Base-by-base conservation (phyloP, 2,888 invertebrate species). In the Melanchra persicariae region DNA sequence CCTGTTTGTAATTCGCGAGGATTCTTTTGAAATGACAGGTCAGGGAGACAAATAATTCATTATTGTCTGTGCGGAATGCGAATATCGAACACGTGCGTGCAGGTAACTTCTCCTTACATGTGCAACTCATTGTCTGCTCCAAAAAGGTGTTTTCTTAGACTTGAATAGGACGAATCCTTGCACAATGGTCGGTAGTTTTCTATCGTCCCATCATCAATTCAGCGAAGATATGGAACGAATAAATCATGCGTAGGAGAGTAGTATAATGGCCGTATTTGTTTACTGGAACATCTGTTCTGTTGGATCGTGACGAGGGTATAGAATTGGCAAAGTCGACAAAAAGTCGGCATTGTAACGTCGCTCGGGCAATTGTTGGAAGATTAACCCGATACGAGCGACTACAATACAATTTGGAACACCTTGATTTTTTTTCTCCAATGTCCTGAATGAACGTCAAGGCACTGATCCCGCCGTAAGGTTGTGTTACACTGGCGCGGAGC, bases 11-110 rank as follows among this genome's bases (percentile, higher is more conserved):
- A 77, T 63, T 60, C 70, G 75, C 87, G 87, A 81, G 87, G 89
- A 90, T 88, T 86, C 84, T 88, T 90, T 92, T 89, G 67, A 77
- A 84, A 82, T 85, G 86, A 87, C 88, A 84, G 85, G 83, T 86
- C 75, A 60, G 69, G 70, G 77, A 87, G 77, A 74, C 59, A 86
- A 84, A 85, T 81, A 83, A 84, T 84, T 89, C 89, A 89, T 90
- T 89, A 90, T 90, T 91, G 88, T 90, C 86, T 85, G 89, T 77
- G 80, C 77, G 83, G 91, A 93, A 93, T 92, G 93, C 91, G 93
- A 93, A 94, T 91, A 87, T 89, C 85, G 93, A 94, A 95, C 95
- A 96, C 95, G 96, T 95, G 96, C 94, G 94, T 92, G 92, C 95
- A 95, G 95, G 95, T 95, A 95, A 91, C 78, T 82, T 83, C 82